phyloP scores from a whole-genome alignment of 1,140 invertebrate genomes.

The Hestina assimilis region DNA sequence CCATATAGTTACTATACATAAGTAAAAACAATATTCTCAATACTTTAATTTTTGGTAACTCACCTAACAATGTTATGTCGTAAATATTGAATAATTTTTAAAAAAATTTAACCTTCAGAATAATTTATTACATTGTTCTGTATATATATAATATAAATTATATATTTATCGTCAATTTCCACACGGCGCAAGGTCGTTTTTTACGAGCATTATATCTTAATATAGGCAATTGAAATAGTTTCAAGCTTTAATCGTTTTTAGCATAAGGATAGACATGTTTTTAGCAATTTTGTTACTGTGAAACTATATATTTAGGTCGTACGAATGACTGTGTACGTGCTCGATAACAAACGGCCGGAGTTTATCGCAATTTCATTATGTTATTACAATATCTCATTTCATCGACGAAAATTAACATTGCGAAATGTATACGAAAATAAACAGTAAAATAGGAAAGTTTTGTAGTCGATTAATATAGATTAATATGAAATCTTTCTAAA shows the following conservation, averaged over 20 bases:
- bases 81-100: no score
- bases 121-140: no score
- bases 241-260: background rate
- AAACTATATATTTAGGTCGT: conserved; percentile 16
- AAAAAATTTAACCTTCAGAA: no score
- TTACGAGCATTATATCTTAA: conserved; percentile 5
- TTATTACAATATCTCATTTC: conserved; percentile 8
- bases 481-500: background rate
- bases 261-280: conserved; percentile 3
- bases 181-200: conserved; percentile 8
- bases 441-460: background rate
- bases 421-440: background rate
- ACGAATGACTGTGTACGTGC: conserved; percentile 10
- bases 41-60: no score
- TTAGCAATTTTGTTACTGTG: conserved; percentile 11
- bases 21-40: no score
- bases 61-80: no score
- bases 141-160: no score
- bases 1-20: no score
- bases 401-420: conserved; percentile 1
- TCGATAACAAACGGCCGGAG: conserved; percentile 13
- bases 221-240: conserved; percentile 14
- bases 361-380: conserved; percentile 15
- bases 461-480: background rate
- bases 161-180: conserved; percentile 4